A percentile compares a stretch with the other conserved stretches of the same genome.
phyloP scores from a whole-genome alignment of 2,888 invertebrate genomes.

The Amphipyra berbera region DNA sequence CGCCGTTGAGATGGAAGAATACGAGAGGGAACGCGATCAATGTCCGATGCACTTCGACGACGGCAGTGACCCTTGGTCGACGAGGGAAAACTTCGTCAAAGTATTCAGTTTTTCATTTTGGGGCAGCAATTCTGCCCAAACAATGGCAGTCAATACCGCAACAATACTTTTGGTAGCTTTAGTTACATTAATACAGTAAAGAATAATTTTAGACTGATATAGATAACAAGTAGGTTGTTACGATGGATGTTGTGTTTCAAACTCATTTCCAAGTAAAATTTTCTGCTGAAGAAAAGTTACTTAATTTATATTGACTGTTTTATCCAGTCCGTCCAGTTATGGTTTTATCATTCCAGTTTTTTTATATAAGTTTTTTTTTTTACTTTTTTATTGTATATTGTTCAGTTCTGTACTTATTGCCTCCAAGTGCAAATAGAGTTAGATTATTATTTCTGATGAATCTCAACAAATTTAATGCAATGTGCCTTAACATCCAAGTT shows the following conservation, averaged over 20 bases:
- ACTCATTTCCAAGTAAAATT: not conserved
- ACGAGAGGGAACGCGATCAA: slow-evolving; percentile 97
- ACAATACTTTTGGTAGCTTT: slow-evolving; percentile 64
- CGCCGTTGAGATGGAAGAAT: slow-evolving; percentile 96
- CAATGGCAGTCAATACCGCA: slow-evolving; percentile 59
- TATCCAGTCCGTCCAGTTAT: slow-evolving; percentile 14
- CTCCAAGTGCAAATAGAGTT: slow-evolving; percentile 1
- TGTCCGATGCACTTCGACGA: slow-evolving; percentile 99
- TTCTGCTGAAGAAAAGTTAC: slow-evolving; percentile 24
- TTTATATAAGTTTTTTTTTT: slow-evolving; percentile 9
- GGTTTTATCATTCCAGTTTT: slow-evolving; percentile 17
- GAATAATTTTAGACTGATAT: slow-evolving; percentile 51
- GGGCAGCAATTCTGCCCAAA: slow-evolving; percentile 71
- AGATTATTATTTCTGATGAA: slow-evolving; percentile 10
- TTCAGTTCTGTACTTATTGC: slow-evolving; percentile 7
- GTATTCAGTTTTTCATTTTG: slow-evolving; percentile 90
- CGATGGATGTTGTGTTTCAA: not conserved
- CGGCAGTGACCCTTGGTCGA: slow-evolving; percentile 95
- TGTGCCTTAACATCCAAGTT: slow-evolving; percentile 26
- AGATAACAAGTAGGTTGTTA: slow-evolving; percentile 42
- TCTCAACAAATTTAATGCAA: slow-evolving; percentile 24
- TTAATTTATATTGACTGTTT: slow-evolving; percentile 9
- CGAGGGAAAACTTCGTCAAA: slow-evolving; percentile 92
- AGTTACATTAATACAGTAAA: slow-evolving; percentile 61
- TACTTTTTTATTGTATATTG: not conserved